These are phyloP conservation scores for Podarcis muralis DNA, from an alignment of 2,113 vertebrate species.

Conservation along the genomic window DNA sequence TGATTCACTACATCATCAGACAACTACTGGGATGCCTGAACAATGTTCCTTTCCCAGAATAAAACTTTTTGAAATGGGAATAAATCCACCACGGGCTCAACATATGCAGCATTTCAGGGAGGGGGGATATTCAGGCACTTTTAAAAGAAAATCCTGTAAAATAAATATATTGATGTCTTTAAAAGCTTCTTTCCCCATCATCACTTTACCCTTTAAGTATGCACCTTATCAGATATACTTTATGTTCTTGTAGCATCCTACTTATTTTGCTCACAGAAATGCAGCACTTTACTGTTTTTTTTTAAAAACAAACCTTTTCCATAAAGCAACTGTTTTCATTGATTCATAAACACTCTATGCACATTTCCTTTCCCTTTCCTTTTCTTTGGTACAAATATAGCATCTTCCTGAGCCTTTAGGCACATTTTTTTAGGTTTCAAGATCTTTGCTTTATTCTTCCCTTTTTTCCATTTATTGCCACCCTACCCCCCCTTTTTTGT, in stretches of 20 bases:
- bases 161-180: neutral
- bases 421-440: neutral
- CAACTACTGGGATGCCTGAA: neutral
- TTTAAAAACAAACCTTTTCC: neutral
- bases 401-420: slow-evolving; percentile 6
- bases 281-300: neutral
- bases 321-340: neutral
- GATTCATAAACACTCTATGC: neutral
- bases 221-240: neutral
- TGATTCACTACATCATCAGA: neutral
- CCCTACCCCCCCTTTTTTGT: neutral
- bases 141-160: slow-evolving; percentile 3
- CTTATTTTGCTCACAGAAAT: slow-evolving; percentile 24
- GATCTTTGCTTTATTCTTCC: slow-evolving; percentile 10
- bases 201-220: neutral
- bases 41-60: neutral
- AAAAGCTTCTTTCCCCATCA: slow-evolving; percentile 16
- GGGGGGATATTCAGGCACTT: neutral
- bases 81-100: neutral
- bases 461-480: neutral
- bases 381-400: neutral
- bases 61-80: neutral
- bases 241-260: neutral
- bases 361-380: neutral
- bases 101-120: neutral